These are phyloP conservation scores for Trichomycterus rosablanca DNA, from an alignment of 2,113 vertebrate genomes.

Conservation along the genomic window DNA sequence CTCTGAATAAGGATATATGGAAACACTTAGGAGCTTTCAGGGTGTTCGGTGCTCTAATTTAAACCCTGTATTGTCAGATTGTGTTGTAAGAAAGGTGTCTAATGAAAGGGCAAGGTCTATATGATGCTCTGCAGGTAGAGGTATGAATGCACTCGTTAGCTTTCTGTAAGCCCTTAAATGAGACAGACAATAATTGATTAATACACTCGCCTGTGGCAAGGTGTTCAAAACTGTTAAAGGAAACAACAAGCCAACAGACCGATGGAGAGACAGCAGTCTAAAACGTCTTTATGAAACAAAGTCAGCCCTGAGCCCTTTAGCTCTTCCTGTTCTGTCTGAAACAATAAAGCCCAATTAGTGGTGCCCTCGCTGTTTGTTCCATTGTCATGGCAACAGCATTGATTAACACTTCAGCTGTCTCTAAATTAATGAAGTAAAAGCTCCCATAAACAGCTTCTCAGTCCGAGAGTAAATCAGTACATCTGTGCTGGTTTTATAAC, in stretches of 20 bases:
- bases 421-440: slow-evolving; percentile 66
- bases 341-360: slow-evolving; percentile 80
- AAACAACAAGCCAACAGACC: slow-evolving; percentile 36
- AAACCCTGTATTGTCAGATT: slow-evolving; percentile 20
- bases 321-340: slow-evolving; percentile 49
- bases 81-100: slow-evolving; percentile 9
- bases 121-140: slow-evolving; percentile 6
- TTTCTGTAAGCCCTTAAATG: slow-evolving; percentile 22
- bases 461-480: slow-evolving; percentile 65
- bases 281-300: slow-evolving; percentile 44
- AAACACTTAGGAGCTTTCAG: slow-evolving; percentile 20
- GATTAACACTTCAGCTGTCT: slow-evolving; percentile 67
- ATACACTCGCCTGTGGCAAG: slow-evolving; percentile 32
- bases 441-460: slow-evolving; percentile 71
- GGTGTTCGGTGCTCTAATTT: slow-evolving; percentile 13
- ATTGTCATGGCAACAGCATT: slow-evolving; percentile 78
- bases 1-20: slow-evolving; percentile 15
- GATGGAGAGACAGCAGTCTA: slow-evolving; percentile 35
- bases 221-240: slow-evolving; percentile 41
- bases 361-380: slow-evolving; percentile 72
- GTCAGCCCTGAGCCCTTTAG: slow-evolving; percentile 37
- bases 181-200: slow-evolving; percentile 41
- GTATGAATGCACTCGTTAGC: slow-evolving; percentile 8
- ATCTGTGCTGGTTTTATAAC: slow-evolving; percentile 71
- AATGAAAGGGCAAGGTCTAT: background rate